Base-by-base conservation (phyloP, 2,797 vertebrate genomes). In the Centroberyx gerrardi region DNA sequence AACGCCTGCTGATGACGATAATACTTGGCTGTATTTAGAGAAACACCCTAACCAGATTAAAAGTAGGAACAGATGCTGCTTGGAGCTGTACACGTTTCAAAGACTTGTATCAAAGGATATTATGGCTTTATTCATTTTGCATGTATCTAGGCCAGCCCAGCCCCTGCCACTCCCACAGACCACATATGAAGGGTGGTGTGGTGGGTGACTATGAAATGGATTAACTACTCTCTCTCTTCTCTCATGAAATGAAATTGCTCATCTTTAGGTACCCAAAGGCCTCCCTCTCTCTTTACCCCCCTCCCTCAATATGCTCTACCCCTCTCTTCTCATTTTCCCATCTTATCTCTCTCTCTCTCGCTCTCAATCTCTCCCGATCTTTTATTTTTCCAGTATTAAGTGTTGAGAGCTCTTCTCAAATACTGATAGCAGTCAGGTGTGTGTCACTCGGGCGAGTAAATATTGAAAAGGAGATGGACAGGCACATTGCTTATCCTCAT, bases 101-200 rank as follows among this genome's bases (percentile, higher is more conserved):
- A 89, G 92, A 90, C 85, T 87, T 75, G 71, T 92, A 93, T 92
- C 91, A 91, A 91, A 94, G 90, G 81, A 89, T 88, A 90, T 86
- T 80, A 82, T 87, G 74, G 80, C 80, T 90, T 92, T 87, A 90
- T 93, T 92, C 85, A 84, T 93, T 92, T 87, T 82, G 85, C 80
- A 87, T 93, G 88, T 91, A 93, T 94, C 90, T 93, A 90, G 92
- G 93, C 88, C 91, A 93, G 82, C 81, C 90, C 84, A 83, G 80
- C 89, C 87, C 84, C 46, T 84, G 87, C 89, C 92, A 92, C 91
- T 83, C 92, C 91, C 89, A 93, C 90, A 91, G 90, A 91, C 91
- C 90, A 91, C 85, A 92, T 91, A 86, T 88, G 74, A 89, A 74
- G 78, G 73, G 52, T 74, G 81, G 68, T 76, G 82, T 81, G 83